Evolutionary conservation across 2,888 invertebrate species (phyloP), one percentile per base, ranked within the genome.

Genomic region (Drosophila atripex): DNA sequence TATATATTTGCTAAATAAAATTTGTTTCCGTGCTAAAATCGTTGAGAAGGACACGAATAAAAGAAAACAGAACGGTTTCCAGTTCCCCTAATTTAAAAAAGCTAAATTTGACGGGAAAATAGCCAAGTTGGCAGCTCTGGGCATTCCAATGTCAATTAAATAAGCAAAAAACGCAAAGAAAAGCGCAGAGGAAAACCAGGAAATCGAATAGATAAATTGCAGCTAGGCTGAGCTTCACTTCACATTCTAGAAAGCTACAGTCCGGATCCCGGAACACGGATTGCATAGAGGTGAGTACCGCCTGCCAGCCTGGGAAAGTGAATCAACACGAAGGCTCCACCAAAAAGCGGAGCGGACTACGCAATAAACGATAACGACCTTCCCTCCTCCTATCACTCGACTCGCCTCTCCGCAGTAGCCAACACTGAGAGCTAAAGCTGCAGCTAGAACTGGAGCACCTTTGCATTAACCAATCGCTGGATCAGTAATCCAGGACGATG

Each of bases 341-440:
- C 39, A 18, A 18, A 38, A 70, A 35, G 35, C n/a, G 35, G 35
- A 70, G 60, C 68, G 55, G 69, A 78, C 78, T 80, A 80, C 80
- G 80, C 80, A 80, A 82, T 80, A 78, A 82, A 66, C 68, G 63
- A 70, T 64, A 78, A 69, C 79, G 79, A 85, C 86, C 78, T 80
- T 80, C 69, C 57, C 43, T 35, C 18, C 16, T 4, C 28, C 38
- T n/a, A 14, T 49, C 7, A 16, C 11, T 28, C 30, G 23, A 1
- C 11, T 25, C 16, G 6, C 14, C 16, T 14, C 28, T 8, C 4
- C 14, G 16, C 18, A 6, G 7, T 14, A 14, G 11, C 21, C 30
- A 35, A 14, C n/a, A 7, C 35, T 35, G n/a, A 14, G 14, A 35
- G n/a, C 35, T 35, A 5, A n/a, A 14, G 35, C 46, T 55, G 11